Conservation (phyloP, 1,140 invertebrate genomes). For the Drosophila nasuta region DNA sequence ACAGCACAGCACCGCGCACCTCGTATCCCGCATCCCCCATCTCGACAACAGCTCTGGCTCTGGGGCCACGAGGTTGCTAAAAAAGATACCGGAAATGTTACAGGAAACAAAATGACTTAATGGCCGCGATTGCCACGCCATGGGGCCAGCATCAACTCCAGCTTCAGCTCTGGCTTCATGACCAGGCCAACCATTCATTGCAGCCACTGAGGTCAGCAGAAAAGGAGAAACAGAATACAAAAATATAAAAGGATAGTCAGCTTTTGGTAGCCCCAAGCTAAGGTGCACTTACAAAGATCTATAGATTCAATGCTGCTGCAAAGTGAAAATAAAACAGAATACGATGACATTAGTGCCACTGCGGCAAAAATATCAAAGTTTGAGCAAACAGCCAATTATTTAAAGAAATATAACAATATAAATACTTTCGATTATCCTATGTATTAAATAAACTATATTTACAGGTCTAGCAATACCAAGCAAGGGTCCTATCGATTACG, state of each 20-base stretch:
- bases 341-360: background rate
- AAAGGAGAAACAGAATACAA: constrained; percentile 26
- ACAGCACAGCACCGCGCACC: background rate
- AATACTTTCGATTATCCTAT: background rate
- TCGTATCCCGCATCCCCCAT: background rate
- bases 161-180: constrained; percentile 27
- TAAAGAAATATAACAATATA: background rate
- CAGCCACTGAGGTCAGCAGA: constrained; percentile 65
- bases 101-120: constrained; percentile 83
- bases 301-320: constrained; percentile 24
- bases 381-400: constrained; percentile 5
- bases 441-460: too few relatives aligned
- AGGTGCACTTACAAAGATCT: constrained; percentile 40
- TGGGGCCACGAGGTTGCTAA: constrained; percentile 58
- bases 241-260: constrained; percentile 52
- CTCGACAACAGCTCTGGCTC: background rate
- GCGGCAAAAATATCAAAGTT: background rate
- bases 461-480: too few relatives aligned
- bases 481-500: too few relatives aligned
- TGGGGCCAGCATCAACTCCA: constrained; percentile 49
- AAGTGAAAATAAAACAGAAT: constrained; percentile 1
- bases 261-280: constrained; percentile 5
- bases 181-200: constrained; percentile 62
- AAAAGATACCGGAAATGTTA: constrained; percentile 81
- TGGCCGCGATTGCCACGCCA: constrained; percentile 76